Evolutionary conservation across 2,888 invertebrate species (phyloP), one percentile per base, ranked within the genome.

Genomic region (Liodrosophila aerea): DNA sequence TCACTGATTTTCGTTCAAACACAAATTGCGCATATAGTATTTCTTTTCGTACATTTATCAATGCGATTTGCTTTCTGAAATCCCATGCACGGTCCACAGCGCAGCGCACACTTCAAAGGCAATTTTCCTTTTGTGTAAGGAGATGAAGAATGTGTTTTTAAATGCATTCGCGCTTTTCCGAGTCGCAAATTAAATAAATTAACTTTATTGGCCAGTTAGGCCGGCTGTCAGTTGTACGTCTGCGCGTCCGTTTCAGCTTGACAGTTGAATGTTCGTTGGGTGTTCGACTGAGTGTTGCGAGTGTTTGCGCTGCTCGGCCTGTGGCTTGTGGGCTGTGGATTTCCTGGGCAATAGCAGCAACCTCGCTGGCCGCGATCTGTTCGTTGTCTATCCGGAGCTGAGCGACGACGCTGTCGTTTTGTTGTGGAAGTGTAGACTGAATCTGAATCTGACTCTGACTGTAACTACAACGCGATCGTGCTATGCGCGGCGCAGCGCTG

Each of bases 11-110:
- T 36, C 13, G 12, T 7, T 22, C 33, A 34, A 18, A 46, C 61
- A 53, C 47, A 57, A 81, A 74, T 61, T 72, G 84, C 74, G 78
- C 81, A 76, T 58, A 77, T n/a, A n/a, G n/a, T 81, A 70, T 40
- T 51, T 70, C 49, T 58, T 50, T 37, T 37, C 33, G 44, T 50
- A 52, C 46, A 49, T 53, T 50, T 56, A 57, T 59, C 57, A 64
- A 47, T 50, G 69, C 59, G 56, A 58, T 61, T 62, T 57, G 62
- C 73, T 73, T 73, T 72, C 73, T 53, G 61, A 75, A 63, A 62
- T 40, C 18, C 8, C 27, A 39, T 16, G 18, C 46, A 52, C 51
- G 44, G 46, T 44, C 44, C 15, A n/a, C n/a, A n/a, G n/a, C n/a
- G 7, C 43, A 33, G 53, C 57, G 47, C 22, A 9, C 47, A 52